Base-by-base conservation (phyloP, 2,888 invertebrate species). In the Spodoptera exigua region DNA sequence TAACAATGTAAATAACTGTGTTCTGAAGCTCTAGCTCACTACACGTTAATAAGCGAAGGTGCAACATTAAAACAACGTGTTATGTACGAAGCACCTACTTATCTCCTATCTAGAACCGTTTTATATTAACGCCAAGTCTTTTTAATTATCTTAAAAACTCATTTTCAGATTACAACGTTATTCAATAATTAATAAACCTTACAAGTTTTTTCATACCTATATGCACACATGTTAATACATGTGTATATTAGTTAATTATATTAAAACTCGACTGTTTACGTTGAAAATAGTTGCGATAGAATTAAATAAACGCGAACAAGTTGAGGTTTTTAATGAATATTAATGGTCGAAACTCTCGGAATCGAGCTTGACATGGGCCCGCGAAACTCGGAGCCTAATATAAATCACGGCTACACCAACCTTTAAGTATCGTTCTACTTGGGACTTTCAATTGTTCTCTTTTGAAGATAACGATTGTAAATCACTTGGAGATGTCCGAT, bases 311-410 rank as follows among this genome's bases (percentile, higher is more conserved):
- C 83, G 81, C 71, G 80, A 83, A 83, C 84, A 88, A 88, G 87
- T 89, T 84, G 80, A 84, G 83, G 81, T 81, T 83, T 81, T 82
- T 89, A 92, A 92, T 91, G 88, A 91, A 92, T 89, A 92, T 91
- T 89, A 91, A 92, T 91, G 90, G 84, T 68, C 61, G 76, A 85
- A 90, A 89, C 86, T 89, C 86, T 87, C 80, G 80, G 84, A 89
- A 88, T 89, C 84, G 85, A 82, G 80, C 83, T 78, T 88, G 89
- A 90, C 89, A 88, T 80, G 88, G 88, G 87, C 88, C 61, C 83
- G 83, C 79, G 80, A 76, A 85, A 85, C 86, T 85, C 70, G 72
- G 76, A 78, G 82, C 78, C 82, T 80, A 82, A 84, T 83, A 91
- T 90, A 91, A 92, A 91, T 91, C 91, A 91, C 89, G 86, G 81